phyloP scores from a whole-genome alignment of 2,888 invertebrate genomes.

The Melitaea athalia region DNA sequence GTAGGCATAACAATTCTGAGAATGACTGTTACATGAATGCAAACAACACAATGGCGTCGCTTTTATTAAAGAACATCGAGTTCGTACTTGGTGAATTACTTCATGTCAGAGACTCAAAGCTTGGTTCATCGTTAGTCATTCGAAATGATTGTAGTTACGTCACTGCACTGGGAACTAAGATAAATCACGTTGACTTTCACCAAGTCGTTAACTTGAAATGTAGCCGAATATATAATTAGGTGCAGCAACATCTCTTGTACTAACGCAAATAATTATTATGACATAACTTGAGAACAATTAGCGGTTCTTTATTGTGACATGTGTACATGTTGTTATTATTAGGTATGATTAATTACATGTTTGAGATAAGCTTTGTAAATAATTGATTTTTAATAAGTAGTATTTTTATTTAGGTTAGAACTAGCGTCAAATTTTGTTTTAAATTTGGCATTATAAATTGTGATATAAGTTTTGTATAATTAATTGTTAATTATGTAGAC shows the following conservation, averaged over 20 bases:
- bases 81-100: conserved; percentile 37
- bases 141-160: conserved; percentile 44
- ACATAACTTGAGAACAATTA: conserved; percentile 22
- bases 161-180: conserved; percentile 42
- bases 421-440: too few relatives aligned
- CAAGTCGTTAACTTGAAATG: conserved; percentile 41
- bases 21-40: conserved; percentile 42
- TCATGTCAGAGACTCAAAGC: conserved; percentile 34
- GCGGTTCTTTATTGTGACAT: too few relatives aligned
- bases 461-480: too few relatives aligned
- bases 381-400: too few relatives aligned
- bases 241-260: conserved; percentile 31
- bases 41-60: conserved; percentile 42
- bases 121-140: conserved; percentile 37
- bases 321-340: too few relatives aligned
- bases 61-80: conserved; percentile 41
- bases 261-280: conserved; percentile 28
- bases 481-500: too few relatives aligned
- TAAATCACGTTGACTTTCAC: conserved; percentile 46
- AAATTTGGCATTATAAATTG: too few relatives aligned
- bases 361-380: background rate
- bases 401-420: too few relatives aligned
- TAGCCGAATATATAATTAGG: conserved; percentile 40
- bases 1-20: conserved; percentile 44
- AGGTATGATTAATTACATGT: too few relatives aligned